Conservation (phyloP, 2,113 vertebrate genomes). For the Malaclemys terrapin region DNA sequence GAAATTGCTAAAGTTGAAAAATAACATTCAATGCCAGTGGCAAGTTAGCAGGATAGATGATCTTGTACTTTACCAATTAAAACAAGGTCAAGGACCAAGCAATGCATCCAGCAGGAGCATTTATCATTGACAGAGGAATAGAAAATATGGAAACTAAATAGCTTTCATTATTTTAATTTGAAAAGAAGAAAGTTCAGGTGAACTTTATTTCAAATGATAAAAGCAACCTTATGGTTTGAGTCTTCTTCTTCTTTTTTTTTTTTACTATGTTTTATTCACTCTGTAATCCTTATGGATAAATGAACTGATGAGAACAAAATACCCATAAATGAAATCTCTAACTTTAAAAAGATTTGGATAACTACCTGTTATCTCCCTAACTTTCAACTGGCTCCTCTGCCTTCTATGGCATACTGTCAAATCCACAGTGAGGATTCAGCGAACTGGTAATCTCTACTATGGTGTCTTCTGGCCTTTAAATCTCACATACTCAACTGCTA, state of each 20-base stretch:
- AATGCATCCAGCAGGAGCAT: neutral
- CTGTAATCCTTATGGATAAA: neutral
- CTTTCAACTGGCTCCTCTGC: neutral
- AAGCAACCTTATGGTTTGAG: neutral
- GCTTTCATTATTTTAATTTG: neutral
- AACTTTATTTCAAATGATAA: neutral
- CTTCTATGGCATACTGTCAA: neutral
- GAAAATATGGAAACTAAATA: slow-evolving; percentile 6
- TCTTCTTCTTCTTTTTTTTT: neutral
- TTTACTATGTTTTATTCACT: neutral
- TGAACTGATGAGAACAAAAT: neutral
- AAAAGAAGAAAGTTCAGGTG: neutral
- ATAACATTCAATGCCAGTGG: rapidly evolving
- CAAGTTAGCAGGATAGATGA: neutral
- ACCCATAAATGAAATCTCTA: neutral
- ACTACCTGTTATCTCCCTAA: neutral
- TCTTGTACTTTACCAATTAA: neutral
- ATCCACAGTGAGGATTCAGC: rapidly evolving
- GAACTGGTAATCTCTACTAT: neutral
- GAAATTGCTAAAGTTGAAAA: neutral
- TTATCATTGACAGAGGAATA: neutral
- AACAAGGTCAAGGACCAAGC: neutral
- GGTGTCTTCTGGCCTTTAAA: neutral
- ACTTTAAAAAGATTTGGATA: neutral
- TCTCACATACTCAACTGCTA: neutral